phyloP scores from a whole-genome alignment of 2,797 vertebrate species.

The Acipenser oxyrinchus region DNA sequence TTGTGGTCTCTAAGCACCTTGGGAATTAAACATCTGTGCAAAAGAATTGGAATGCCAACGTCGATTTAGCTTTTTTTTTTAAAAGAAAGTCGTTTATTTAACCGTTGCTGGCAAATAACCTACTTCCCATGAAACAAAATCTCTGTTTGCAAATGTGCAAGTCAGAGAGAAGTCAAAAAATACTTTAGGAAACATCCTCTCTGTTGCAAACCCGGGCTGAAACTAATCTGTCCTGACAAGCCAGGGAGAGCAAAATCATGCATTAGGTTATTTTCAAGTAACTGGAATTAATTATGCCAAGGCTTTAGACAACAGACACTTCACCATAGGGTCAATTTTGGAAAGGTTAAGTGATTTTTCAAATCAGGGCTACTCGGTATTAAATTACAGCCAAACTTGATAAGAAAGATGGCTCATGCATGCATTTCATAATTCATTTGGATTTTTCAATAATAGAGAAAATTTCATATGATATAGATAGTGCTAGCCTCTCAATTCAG shows the following conservation, averaged over 20 bases:
- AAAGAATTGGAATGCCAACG: not conserved
- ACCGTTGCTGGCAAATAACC: not conserved
- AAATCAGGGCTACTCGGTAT: too few relatives aligned
- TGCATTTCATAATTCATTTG: not conserved
- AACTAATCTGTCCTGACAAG: not conserved
- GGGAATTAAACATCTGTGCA: slow-evolving; percentile 4
- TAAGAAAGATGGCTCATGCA: not conserved
- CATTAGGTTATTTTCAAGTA: not conserved
- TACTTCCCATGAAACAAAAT: not conserved
- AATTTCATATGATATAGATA: not conserved
- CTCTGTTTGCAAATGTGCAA: not conserved
- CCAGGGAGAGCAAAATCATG: not conserved
- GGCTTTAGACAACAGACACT: too few relatives aligned
- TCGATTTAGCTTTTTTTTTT: not conserved
- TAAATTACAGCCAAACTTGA: too few relatives aligned
- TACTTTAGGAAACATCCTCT: not conserved
- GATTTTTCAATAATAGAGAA: not conserved
- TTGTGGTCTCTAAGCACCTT: not conserved
- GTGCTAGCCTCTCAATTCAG: not conserved
- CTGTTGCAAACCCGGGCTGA: not conserved
- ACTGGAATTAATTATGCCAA: not conserved
- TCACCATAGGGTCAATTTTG: too few relatives aligned
- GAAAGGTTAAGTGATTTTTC: too few relatives aligned
- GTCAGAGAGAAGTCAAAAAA: not conserved
- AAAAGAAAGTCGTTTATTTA: not conserved